Base-by-base conservation (phyloP, 2,113 vertebrate genomes). In the Chroicocephalus ridibundus region DNA sequence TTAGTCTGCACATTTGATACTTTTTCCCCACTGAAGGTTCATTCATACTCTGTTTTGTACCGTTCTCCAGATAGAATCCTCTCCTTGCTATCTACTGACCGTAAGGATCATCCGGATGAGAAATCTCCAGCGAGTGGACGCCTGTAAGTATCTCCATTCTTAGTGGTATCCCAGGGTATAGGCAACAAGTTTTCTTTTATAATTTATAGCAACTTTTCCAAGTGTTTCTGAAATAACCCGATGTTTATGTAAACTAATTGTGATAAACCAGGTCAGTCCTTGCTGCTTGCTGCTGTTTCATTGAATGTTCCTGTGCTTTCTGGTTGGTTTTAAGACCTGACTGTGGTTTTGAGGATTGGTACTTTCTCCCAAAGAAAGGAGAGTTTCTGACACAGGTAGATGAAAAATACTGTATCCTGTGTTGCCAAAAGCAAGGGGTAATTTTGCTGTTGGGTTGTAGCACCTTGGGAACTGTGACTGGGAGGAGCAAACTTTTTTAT, bases 21-120 rank as follows among this genome's bases (percentile, higher is more conserved):
- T 44, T 77, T 52, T 74, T 40, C 19, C 9, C 47, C 29, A 36
- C 36, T 32, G 78, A 92, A 58, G 16, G 9, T 57, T 91, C 57
- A 85, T 62, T 64, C 10, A n/a, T 64, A 62, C 5, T 21, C 42
- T 2, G 1, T 46, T 88, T 52, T 82, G 13, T 88, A 11, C 42
- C 55, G 3, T 94, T 94, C 88, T 83, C 38, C 89, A 98, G 97
- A 82, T 95, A 55, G 91, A 70, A 78, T 93, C 69, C 25, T 98
- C 94, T 95, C 97, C 98, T 52, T 98, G 98, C 87, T 96, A 97
- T 58, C 74, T 98, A 58, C 84, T 98, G 71, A 98, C 97, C 0
- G 98, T 98, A 55, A 96, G 94, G 86, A 36, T 98, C 81, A 98
- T 98, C 51, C 83, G 96, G 31, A 98, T 98, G 98, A 98, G 51